Conservation (phyloP, 2,797 vertebrate genomes). For the Onychomys leucogaster region DNA sequence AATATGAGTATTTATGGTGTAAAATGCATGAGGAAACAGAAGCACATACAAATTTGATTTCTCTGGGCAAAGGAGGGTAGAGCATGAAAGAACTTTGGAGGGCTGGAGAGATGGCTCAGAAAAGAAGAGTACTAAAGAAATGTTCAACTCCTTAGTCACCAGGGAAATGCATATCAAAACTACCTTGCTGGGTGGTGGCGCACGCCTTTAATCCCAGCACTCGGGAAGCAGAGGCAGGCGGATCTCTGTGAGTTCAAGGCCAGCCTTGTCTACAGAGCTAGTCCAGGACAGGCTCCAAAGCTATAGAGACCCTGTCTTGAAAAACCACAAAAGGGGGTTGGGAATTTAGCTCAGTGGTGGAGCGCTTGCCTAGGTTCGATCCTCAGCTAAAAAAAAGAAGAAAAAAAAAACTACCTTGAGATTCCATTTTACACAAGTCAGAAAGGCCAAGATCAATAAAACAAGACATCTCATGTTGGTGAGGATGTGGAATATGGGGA, state of each 20-base stretch:
- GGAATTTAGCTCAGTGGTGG: too few species aligned
- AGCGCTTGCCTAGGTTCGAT: too few species aligned
- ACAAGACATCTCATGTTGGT: not conserved
- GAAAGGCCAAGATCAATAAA: not conserved
- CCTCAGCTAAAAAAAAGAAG: too few species aligned
- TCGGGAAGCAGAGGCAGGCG: too few species aligned
- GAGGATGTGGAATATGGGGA: not conserved
- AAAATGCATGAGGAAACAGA: not conserved
- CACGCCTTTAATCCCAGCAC: too few species aligned
- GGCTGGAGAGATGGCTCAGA: not conserved
- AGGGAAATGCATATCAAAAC: not conserved
- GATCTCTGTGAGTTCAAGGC: too few species aligned
- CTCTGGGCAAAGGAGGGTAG: not conserved
- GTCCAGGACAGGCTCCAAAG: too few species aligned
- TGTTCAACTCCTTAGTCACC: not conserved
- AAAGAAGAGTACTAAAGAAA: not conserved
- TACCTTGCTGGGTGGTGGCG: too few species aligned
- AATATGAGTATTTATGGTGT: not conserved
- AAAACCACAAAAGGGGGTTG: too few species aligned
- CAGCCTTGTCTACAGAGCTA: too few species aligned
- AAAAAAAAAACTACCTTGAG: not conserved
- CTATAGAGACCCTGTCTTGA: too few species aligned
- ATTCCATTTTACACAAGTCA: not conserved
- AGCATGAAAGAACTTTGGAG: not conserved
- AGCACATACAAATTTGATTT: not conserved